Percentiles rank a stretch among this genome's conserved stretches.
phyloP scores from a whole-genome alignment of 2,113 vertebrate genomes.

The Microtus pennsylvanicus region DNA sequence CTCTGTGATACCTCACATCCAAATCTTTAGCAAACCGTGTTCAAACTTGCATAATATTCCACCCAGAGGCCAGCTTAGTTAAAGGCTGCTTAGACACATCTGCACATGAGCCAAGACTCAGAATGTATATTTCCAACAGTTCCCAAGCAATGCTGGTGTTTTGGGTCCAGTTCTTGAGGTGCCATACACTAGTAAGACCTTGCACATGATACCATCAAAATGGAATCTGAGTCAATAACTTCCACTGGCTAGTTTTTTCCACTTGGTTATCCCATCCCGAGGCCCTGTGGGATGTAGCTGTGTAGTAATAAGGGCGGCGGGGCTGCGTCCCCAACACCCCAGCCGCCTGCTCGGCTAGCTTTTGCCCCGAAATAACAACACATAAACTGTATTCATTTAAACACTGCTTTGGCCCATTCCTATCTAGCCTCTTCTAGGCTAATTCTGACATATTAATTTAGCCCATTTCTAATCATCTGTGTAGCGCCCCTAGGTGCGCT shows the following conservation, averaged over 20 bases:
- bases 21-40: background rate
- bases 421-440: too few species aligned
- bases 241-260: background rate
- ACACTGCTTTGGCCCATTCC: too few species aligned
- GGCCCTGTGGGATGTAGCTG: background rate
- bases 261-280: background rate
- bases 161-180: background rate
- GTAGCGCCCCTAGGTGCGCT: too few species aligned
- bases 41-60: background rate
- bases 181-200: slow-evolving; percentile 14
- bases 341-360: too few species aligned
- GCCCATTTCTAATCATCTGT: too few species aligned
- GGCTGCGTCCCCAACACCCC: too few species aligned
- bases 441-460: too few species aligned
- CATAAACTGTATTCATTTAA: too few species aligned
- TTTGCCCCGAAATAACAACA: too few species aligned
- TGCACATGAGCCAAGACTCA: background rate
- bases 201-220: background rate
- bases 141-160: slow-evolving; percentile 11
- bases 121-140: slow-evolving; percentile 26
- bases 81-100: background rate
- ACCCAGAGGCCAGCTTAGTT: background rate
- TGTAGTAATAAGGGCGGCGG: too few species aligned
- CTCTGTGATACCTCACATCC: background rate
- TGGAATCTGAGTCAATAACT: background rate